Conservation (phyloP, 2,113 vertebrate species). For the Corvus cornix region DNA sequence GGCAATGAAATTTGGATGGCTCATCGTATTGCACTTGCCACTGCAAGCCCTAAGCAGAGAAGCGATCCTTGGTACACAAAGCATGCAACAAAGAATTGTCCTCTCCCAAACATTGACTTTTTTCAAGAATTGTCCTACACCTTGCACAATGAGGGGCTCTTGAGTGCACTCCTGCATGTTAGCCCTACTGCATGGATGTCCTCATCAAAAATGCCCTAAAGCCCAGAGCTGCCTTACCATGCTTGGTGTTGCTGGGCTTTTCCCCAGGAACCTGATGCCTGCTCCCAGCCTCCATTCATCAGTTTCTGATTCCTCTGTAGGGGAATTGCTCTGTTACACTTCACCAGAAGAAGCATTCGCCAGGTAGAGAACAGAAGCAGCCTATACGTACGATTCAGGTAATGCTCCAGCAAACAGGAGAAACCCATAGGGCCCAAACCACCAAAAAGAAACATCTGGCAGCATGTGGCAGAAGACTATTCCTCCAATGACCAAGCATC, state of each 20-base stretch:
- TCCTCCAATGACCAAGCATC: neutral
- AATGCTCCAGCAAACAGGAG: neutral
- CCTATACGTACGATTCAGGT: neutral
- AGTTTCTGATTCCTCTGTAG: neutral
- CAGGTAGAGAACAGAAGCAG: neutral
- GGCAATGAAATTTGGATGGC: neutral
- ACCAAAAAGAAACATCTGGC: neutral
- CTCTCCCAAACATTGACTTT: accelerated
- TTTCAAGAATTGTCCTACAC: neutral
- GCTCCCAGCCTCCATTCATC: neutral
- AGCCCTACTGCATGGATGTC: accelerated
- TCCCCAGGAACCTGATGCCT: neutral
- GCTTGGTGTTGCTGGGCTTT: neutral
- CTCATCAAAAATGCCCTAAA: neutral
- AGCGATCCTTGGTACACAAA: neutral
- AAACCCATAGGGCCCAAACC: neutral
- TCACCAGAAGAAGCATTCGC: neutral
- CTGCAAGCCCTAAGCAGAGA: neutral
- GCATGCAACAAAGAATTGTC: accelerated
- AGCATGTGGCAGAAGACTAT: neutral
- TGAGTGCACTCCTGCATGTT: neutral
- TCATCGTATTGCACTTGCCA: neutral
- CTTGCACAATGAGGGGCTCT: accelerated
- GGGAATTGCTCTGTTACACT: neutral
- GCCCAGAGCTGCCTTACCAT: neutral